phyloP scores from a whole-genome alignment of 1,140 invertebrate genomes.

The Dryas iulia region DNA sequence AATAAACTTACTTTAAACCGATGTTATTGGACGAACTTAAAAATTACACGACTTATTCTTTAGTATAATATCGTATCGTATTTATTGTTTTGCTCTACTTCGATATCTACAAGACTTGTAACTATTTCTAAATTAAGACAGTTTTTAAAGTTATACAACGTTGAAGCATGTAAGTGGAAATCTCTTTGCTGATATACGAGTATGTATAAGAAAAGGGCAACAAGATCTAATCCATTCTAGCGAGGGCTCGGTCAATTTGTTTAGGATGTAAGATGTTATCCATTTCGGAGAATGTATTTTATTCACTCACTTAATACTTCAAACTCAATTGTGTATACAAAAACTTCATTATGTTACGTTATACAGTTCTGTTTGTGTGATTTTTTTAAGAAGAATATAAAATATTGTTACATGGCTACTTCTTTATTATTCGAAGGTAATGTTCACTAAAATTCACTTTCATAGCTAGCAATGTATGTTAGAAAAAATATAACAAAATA shows the following conservation, averaged over 20 bases:
- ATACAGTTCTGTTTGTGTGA: too few relatives aligned
- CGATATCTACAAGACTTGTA: background rate
- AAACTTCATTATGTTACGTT: background rate
- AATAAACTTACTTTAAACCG: too few relatives aligned
- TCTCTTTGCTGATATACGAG: conserved; percentile 11
- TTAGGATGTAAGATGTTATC: conserved; percentile 52
- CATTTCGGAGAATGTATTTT: conserved; percentile 40
- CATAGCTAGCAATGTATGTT: conserved; percentile 4
- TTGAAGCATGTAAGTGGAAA: background rate
- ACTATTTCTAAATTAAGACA: background rate
- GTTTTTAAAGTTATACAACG: background rate
- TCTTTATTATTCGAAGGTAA: too few relatives aligned
- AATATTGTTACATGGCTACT: too few relatives aligned
- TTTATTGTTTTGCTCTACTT: too few relatives aligned
- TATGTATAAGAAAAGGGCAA: conserved; percentile 30
- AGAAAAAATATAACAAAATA: conserved; percentile 15
- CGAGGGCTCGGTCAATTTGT: conserved; percentile 50
- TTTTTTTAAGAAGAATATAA: too few relatives aligned
- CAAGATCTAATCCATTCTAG: conserved; percentile 23
- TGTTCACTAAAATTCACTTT: too few relatives aligned
- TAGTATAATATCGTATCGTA: too few relatives aligned
- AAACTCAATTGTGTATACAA: conserved; percentile 28
- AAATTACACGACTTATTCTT: too few relatives aligned
- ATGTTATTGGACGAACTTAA: too few relatives aligned
- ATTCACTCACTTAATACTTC: conserved; percentile 34